These are phyloP conservation scores for Aricia artaxerxes DNA, from an alignment of 2,888 invertebrate genomes.

Conservation along the genomic window DNA sequence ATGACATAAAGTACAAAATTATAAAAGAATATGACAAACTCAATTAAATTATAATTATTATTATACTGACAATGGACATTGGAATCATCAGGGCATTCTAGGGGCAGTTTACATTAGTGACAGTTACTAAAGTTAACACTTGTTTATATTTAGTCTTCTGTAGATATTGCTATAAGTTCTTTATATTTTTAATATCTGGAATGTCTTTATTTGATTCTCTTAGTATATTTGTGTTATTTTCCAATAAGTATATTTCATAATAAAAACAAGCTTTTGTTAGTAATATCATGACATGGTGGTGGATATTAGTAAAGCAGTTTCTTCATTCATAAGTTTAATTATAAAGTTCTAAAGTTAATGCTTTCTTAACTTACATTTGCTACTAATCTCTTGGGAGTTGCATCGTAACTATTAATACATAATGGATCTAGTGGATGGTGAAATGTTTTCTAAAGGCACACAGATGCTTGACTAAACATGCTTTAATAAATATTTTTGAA, in stretches of 20 bases:
- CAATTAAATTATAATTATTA: slow-evolving; percentile 44
- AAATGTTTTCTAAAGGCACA: slow-evolving; percentile 64
- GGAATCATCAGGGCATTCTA: background rate
- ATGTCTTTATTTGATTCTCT: slow-evolving; percentile 19
- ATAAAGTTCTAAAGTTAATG: background rate
- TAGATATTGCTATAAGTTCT: background rate
- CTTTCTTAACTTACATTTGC: slow-evolving; percentile 33
- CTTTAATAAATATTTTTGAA: background rate
- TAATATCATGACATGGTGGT: background rate
- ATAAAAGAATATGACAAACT: slow-evolving; percentile 42
- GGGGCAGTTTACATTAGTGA: background rate
- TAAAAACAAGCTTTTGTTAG: background rate
- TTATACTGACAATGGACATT: slow-evolving; percentile 18
- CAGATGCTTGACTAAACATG: slow-evolving; percentile 36
- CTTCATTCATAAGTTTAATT: background rate
- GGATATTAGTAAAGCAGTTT: background rate
- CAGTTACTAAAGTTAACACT: background rate
- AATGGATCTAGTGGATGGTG: slow-evolving; percentile 65
- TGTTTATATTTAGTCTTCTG: background rate
- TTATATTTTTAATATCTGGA: background rate
- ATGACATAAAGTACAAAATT: slow-evolving; percentile 64
- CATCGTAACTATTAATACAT: slow-evolving; percentile 39
- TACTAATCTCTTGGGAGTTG: slow-evolving; percentile 49
- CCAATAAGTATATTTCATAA: background rate
- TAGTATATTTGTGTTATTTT: background rate